Base-by-base conservation (phyloP, 1,140 invertebrate genomes). In the Drosophila varians region DNA sequence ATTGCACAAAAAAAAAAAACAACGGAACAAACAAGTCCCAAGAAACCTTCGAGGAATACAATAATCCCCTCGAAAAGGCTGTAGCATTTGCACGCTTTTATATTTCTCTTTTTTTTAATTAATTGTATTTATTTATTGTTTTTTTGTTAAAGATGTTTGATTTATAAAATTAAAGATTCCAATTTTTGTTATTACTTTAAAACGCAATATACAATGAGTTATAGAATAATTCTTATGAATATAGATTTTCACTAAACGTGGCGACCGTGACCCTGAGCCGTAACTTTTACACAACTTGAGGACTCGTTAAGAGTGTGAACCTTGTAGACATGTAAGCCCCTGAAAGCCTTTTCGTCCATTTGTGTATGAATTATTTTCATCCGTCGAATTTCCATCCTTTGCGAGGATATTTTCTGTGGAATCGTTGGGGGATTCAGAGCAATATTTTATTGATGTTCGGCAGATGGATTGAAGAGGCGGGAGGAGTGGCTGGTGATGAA, bases 391-490 rank as follows among this genome's bases (percentile, higher is more conserved):
- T 7, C 8, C 6, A 14, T 23, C 3, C 1, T 8, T 23, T 7
- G 4, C 2, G 9, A 11, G 28, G 36, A 38, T 38, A 38, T 19
- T 18, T 40, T 42, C 0, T 7, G 1, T 18, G 14, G 23, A 3
- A 21, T 38, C 14, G 36, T 38, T 7, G n/a, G 60, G 40, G 28
- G 16, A 43, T 65, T 36, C 0, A 9, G 7, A 42, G 16, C 18
- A 34, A 69, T 53, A 28, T 66, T 66, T 66, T 66, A 66, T 66
- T 66, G 64, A 66, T 66, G 64, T 65, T 43, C 16, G 46, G 14
- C 4, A 18, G 54, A 46, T 36, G 42, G 28, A 54, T 42, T 42
- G 9, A 4, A 18, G 9, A 12, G 14, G n/a, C 0, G 11, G 9
- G 46, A 5, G 26, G 11, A 34, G 26, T 19, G 26, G 26, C 19